Conservation (phyloP, 2,888 invertebrate genomes). For the Drosophila rubida region DNA sequence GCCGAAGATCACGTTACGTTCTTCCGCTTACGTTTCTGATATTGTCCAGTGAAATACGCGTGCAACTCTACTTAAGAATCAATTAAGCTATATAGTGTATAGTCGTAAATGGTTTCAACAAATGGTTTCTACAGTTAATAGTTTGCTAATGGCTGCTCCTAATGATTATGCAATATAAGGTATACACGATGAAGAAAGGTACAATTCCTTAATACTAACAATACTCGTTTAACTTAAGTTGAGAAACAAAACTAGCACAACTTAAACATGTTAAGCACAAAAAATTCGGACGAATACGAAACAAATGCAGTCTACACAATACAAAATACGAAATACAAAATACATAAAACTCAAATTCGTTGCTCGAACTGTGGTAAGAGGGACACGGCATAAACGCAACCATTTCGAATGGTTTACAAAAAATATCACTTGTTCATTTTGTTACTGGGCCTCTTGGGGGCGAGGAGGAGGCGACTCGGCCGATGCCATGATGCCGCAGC, state of each 20-base stretch:
- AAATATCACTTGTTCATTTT: slow-evolving; percentile 71
- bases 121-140: slow-evolving; percentile 41
- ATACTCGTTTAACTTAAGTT: background rate
- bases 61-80: slow-evolving; percentile 63
- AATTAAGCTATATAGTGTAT: slow-evolving; percentile 56
- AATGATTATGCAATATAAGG: slow-evolving; percentile 68
- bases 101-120: slow-evolving; percentile 48
- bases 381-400: slow-evolving; percentile 50
- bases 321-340: slow-evolving; percentile 2
- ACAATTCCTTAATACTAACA: slow-evolving; percentile 58
- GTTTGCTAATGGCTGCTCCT: slow-evolving; percentile 38
- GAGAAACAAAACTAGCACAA: background rate
- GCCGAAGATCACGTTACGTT: slow-evolving; percentile 36
- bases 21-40: slow-evolving; percentile 39
- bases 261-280: slow-evolving; percentile 39
- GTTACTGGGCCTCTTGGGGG: slow-evolving; percentile 17
- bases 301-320: slow-evolving; percentile 1
- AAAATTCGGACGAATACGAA: slow-evolving; percentile 28
- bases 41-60: slow-evolving; percentile 72
- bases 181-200: slow-evolving; percentile 65
- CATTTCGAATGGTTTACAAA: slow-evolving; percentile 73
- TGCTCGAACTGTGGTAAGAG: slow-evolving; percentile 32
- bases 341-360: slow-evolving; percentile 39
- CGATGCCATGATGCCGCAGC: slow-evolving; percentile 54
- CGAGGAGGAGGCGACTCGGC: slow-evolving; percentile 11